A percentile compares a stretch with the other conserved stretches of the same genome.
Evolutionary conservation across 2,888 invertebrate species (phyloP).

Genomic region (Eristalinus aeneus): DNA sequence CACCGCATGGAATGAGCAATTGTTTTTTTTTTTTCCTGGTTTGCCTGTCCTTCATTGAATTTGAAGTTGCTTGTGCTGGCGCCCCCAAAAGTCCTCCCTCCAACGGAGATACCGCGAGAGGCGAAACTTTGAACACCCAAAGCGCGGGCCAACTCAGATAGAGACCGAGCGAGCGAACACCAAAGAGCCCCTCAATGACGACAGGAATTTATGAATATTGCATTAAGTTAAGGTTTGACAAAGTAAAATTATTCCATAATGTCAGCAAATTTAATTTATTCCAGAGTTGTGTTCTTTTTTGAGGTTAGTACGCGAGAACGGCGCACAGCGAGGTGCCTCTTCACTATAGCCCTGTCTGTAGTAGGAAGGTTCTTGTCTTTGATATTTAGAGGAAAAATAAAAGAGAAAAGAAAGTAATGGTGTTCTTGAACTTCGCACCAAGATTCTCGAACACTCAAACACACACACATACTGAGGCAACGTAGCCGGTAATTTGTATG

Average conservation of each 20-base stretch:
- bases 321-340: slow-evolving; percentile 32
- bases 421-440: slow-evolving; percentile 63
- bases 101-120: slow-evolving; percentile 34
- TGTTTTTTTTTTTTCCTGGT: slow-evolving; percentile 48
- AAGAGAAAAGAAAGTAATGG: slow-evolving; percentile 49
- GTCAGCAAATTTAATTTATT: slow-evolving; percentile 71
- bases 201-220: slow-evolving; percentile 70
- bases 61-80: slow-evolving; percentile 36
- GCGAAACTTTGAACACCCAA: slow-evolving; percentile 35
- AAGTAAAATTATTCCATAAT: slow-evolving; percentile 71
- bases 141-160: slow-evolving; percentile 14
- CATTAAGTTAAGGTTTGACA: slow-evolving; percentile 70
- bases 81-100: slow-evolving; percentile 30
- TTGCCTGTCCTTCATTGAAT: slow-evolving; percentile 57
- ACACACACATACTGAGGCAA: background rate
- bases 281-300: slow-evolving; percentile 61
- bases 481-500: slow-evolving; percentile 56
- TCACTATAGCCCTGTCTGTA: slow-evolving; percentile 24
- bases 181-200: slow-evolving; percentile 37
- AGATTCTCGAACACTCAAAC: slow-evolving; percentile 38
- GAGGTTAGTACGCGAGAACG: slow-evolving; percentile 43
- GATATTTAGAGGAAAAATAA: slow-evolving; percentile 32
- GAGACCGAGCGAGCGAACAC: background rate
- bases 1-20: slow-evolving; percentile 70
- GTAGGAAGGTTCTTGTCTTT: slow-evolving; percentile 62